A percentile compares a stretch with the other conserved stretches of the same genome.
phyloP scores from a whole-genome alignment of 2,113 vertebrate species.

The Potamarius usumacintae region DNA sequence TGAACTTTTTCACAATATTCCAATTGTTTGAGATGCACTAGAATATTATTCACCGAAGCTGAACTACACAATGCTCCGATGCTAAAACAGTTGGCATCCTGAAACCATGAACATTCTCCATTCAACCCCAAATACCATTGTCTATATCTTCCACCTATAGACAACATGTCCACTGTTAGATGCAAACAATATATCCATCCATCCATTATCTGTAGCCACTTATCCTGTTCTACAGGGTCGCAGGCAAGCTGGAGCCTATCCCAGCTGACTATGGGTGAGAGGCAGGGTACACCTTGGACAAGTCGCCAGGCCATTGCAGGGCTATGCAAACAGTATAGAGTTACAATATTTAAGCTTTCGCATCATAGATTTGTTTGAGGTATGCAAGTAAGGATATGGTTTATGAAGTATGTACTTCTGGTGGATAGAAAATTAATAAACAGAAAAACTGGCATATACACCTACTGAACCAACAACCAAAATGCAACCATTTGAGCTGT shows the following conservation, averaged over 20 bases:
- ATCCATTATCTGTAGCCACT: too few species aligned
- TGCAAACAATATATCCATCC: not conserved
- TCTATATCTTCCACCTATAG: not conserved
- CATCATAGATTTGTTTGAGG: not conserved
- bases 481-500: not conserved
- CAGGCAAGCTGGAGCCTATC: too few species aligned
- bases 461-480: not conserved
- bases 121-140: not conserved
- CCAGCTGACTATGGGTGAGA: too few species aligned
- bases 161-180: not conserved
- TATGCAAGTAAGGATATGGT: not conserved
- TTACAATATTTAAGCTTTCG: not conserved
- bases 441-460: not conserved
- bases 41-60: constrained; percentile 19
- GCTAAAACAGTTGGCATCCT: constrained; percentile 46
- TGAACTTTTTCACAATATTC: too few species aligned
- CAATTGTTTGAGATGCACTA: too few species aligned
- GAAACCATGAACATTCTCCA: constrained; percentile 24
- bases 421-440: not conserved
- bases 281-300: too few species aligned
- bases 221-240: too few species aligned
- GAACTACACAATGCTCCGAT: constrained; percentile 49
- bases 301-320: too few species aligned
- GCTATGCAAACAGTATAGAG: not conserved
- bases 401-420: not conserved